Percentiles rank a stretch among this genome's conserved stretches.
Conservation (phyloP, 2,888 invertebrate genomes). For the Homarus gammarus region DNA sequence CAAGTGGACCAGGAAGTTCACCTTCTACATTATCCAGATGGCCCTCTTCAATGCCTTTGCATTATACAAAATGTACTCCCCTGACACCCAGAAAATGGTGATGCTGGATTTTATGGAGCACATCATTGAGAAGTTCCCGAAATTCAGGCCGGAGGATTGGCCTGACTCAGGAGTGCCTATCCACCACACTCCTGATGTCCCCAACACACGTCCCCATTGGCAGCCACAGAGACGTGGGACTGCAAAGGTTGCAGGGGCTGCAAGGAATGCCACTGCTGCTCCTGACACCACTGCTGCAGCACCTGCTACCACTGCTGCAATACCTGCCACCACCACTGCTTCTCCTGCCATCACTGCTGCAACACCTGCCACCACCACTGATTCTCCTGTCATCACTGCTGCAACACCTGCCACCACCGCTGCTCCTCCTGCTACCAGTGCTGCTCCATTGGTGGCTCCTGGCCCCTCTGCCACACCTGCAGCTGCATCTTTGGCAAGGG, state of each 20-base stretch:
- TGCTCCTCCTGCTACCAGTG: too few species aligned
- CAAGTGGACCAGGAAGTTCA: constrained; percentile 24
- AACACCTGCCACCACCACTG: too few species aligned
- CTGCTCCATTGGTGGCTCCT: too few species aligned
- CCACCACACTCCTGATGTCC: constrained; percentile 3
- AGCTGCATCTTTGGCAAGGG: too few species aligned
- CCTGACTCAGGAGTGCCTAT: constrained; percentile 4
- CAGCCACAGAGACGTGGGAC: too few species aligned
- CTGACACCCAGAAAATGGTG: too few species aligned
- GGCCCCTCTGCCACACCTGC: too few species aligned
- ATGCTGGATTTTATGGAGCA: not conserved
- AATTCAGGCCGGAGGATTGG: constrained; percentile 19
- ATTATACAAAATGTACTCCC: constrained; percentile 18
- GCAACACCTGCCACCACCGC: too few species aligned
- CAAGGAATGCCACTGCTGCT: not conserved
- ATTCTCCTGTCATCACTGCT: too few species aligned
- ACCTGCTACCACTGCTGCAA: too few species aligned
- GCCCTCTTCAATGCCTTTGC: constrained; percentile 23
- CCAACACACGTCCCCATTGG: not conserved
- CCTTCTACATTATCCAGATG: constrained; percentile 16
- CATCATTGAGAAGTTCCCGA: constrained; percentile 4
- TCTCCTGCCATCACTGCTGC: too few species aligned
- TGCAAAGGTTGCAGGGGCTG: not conserved
- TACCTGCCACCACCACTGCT: too few species aligned
- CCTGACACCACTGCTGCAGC: not conserved